These are phyloP conservation scores for Scaptomyza reducta DNA, from an alignment of 2,888 invertebrate genomes.

Conservation along the genomic window DNA sequence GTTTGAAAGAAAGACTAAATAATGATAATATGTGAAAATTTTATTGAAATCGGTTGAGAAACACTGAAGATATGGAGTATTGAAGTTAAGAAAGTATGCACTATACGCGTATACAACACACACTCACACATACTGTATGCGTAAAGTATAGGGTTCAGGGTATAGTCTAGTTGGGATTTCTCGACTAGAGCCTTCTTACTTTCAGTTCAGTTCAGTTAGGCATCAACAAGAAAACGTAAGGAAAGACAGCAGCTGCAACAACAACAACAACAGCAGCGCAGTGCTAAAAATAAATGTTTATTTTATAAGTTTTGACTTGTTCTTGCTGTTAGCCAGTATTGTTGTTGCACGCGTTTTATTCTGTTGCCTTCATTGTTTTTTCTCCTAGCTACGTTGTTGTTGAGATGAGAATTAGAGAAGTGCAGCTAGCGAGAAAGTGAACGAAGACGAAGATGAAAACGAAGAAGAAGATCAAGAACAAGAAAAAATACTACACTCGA, in stretches of 20 bases:
- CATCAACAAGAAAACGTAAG: slow-evolving; percentile 54
- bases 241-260: slow-evolving; percentile 21
- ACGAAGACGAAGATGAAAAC: no score
- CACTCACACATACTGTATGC: no score
- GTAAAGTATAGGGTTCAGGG: no score
- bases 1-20: no score
- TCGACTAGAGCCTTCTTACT: no score
- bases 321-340: slow-evolving; percentile 7
- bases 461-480: neutral
- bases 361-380: slow-evolving; percentile 41
- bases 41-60: no score
- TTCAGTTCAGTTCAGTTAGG: slow-evolving; percentile 36
- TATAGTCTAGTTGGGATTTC: no score
- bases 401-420: neutral
- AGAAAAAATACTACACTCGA: slow-evolving; percentile 28
- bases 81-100: no score
- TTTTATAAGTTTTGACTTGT: slow-evolving; percentile 65
- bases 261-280: slow-evolving; percentile 28
- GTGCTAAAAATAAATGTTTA: slow-evolving; percentile 76
- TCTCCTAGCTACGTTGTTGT: no score
- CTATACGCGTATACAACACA: no score
- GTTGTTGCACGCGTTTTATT: slow-evolving; percentile 33
- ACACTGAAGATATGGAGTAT: no score
- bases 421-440: neutral
- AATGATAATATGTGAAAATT: no score